These are phyloP conservation scores for Eulemur macaco DNA, from an alignment of 2,113 vertebrate genomes.

Conservation along the genomic window DNA sequence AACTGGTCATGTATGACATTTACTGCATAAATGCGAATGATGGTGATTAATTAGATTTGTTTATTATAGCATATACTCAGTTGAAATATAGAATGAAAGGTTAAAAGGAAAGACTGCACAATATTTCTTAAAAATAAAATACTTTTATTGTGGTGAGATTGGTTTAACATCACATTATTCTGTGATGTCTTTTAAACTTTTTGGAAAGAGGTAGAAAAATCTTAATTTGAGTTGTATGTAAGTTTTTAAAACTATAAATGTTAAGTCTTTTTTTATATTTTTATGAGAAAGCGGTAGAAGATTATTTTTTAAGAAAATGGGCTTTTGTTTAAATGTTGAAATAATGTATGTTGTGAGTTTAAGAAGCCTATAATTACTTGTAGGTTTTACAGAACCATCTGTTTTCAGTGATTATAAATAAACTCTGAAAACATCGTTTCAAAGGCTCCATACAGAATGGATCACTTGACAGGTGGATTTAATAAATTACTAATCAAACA, in stretches of 20 bases:
- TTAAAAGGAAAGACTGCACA: slow-evolving; percentile 30
- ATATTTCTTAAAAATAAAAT: slow-evolving; percentile 43
- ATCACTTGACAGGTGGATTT: no score
- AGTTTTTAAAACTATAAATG: slow-evolving; percentile 57
- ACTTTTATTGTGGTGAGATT: slow-evolving; percentile 36
- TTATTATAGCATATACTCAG: background rate
- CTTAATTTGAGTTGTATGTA: slow-evolving; percentile 73
- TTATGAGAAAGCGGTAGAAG: slow-evolving; percentile 80
- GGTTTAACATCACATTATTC: slow-evolving; percentile 54
- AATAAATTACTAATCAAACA: no score
- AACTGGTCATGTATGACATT: background rate
- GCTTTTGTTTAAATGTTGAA: slow-evolving; percentile 81
- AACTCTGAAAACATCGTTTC: background rate
- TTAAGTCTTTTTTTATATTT: slow-evolving; percentile 83
- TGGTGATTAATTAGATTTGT: background rate
- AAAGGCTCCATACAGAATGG: no score
- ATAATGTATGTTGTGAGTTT: background rate
- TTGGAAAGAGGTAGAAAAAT: slow-evolving; percentile 67
- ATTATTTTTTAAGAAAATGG: slow-evolving; percentile 81
- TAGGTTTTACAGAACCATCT: background rate
- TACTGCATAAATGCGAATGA: slow-evolving; percentile 13
- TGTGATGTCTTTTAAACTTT: slow-evolving; percentile 69
- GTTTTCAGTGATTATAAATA: background rate
- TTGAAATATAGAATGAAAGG: slow-evolving; percentile 56
- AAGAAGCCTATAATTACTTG: background rate